Base-by-base conservation (phyloP, 2,113 vertebrate species). In the Onychostruthus taczanowskii region DNA sequence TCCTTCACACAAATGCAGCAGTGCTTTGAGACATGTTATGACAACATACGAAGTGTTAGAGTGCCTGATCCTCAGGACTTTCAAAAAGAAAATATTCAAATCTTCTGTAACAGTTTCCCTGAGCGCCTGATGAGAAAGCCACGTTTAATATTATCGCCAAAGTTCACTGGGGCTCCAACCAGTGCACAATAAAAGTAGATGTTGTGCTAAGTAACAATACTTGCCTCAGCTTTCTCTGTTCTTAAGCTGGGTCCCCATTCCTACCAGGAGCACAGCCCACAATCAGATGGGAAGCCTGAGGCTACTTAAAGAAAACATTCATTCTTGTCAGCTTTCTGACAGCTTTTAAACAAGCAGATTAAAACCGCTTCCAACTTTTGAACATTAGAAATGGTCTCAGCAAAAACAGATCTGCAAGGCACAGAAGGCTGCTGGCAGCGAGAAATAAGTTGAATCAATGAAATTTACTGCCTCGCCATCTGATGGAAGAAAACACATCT, bases 321-420 rank as follows among this genome's bases (percentile, higher is more conserved):
- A 30, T 93, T 93, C 68, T 77, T 2, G 18, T 84, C 76, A 77
- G 59, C 63, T 76, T 56, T 62, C 23, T 90, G 80, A 91, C 88
- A 97, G 70, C 33, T 75, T 88, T 90, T 78, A 92, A 93, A 87
- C 61, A 92, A 79, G 91, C 70, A 91, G 70, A 86, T 81, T 94
- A 81, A 96, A 90, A 94, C 53, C 1, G 5, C 67, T 93, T 94
- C 86, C 85, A 90, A 50, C 56, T 91, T 92, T 84, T 66, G 43
- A 95, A 82, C 59, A 46, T 82, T 78, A 94, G 52, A 92, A 89
- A 79, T 43, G 21, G 44, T 35, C 73, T 77, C 44, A 56, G 70
- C 53, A 70, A 92, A 86, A 93, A 58, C 69, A 85, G 79, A 93
- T 86, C 59, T 85, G 62, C 83, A 81, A 94, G 61, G 53, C 77